Conservation (phyloP, 2,888 invertebrate genomes). For the Drosophila birchii region DNA sequence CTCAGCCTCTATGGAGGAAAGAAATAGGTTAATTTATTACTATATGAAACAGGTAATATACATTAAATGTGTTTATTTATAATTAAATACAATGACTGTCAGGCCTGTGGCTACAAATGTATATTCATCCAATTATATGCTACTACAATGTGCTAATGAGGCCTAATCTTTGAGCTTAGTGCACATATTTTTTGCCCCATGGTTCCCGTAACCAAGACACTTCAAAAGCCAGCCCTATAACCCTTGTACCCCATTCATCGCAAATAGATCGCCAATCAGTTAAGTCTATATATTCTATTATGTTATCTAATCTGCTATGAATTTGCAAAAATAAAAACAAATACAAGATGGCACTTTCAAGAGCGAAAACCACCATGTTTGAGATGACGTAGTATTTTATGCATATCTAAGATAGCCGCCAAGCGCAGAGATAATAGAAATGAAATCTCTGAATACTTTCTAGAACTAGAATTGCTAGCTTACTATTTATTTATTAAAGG, state of each 20-base stretch:
- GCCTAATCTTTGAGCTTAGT: neutral
- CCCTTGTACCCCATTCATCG: slow-evolving; percentile 33
- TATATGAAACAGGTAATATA: neutral
- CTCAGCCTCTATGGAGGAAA: slow-evolving; percentile 48
- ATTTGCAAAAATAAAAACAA: slow-evolving; percentile 20
- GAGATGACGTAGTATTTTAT: slow-evolving; percentile 22
- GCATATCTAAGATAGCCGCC: slow-evolving; percentile 22
- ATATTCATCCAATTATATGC: neutral
- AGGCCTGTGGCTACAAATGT: too few species aligned
- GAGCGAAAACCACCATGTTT: slow-evolving; percentile 13
- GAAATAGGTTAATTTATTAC: neutral
- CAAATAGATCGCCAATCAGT: slow-evolving; percentile 37
- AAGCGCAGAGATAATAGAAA: neutral
- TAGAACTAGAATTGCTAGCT: neutral
- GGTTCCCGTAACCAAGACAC: slow-evolving; percentile 7
- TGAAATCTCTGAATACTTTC: slow-evolving; percentile 9
- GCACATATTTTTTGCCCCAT: neutral
- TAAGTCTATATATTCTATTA: slow-evolving; percentile 27
- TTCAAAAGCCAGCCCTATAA: slow-evolving; percentile 25
- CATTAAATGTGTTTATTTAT: neutral
- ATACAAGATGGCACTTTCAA: slow-evolving; percentile 22
- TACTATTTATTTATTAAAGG: neutral
- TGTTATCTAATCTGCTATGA: slow-evolving; percentile 40
- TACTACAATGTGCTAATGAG: slow-evolving; percentile 3
- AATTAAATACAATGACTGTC: neutral